These are phyloP conservation scores for Microcebus jonahi DNA, from an alignment of 2,113 vertebrate genomes.

Conservation along the genomic window DNA sequence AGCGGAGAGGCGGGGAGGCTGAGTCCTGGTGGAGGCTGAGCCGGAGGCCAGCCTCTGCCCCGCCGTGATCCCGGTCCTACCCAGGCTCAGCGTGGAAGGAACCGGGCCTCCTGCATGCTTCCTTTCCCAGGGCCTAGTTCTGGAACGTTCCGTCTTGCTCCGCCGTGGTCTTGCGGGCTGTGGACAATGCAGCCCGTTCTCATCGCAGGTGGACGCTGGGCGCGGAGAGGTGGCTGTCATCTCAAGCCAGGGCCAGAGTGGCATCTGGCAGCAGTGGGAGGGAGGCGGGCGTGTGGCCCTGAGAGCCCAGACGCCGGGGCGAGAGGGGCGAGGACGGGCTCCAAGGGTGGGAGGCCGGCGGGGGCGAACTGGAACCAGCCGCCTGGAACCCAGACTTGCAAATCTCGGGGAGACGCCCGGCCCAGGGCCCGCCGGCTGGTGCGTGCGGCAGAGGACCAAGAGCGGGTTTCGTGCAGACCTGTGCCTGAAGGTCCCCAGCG, in stretches of 20 bases:
- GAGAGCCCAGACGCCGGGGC: not conserved
- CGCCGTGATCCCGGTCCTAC: no score
- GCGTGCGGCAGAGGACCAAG: not conserved
- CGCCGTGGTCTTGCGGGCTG: rapidly evolving
- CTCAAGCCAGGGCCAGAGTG: no score
- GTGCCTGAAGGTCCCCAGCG: rapidly evolving
- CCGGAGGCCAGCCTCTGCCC: not conserved
- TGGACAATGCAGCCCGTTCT: not conserved
- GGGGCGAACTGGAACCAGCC: rapidly evolving
- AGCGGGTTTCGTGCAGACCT: not conserved
- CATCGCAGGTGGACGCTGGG: rapidly evolving
- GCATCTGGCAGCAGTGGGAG: rapidly evolving
- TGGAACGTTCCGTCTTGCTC: not conserved
- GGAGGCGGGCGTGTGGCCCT: not conserved
- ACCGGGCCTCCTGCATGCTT: not conserved
- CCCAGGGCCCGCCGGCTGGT: not conserved
- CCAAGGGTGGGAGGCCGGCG: rapidly evolving
- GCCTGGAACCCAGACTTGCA: rapidly evolving
- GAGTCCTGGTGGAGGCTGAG: not conserved
- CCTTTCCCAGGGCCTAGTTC: rapidly evolving
- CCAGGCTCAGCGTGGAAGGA: rapidly evolving
- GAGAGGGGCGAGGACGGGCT: not conserved
- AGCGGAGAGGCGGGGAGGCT: no score
- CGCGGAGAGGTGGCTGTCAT: not conserved
- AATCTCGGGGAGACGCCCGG: not conserved